A percentile compares a stretch with the other conserved stretches of the same genome.
These are phyloP conservation scores for Microtus montanus DNA, from an alignment of 2,113 vertebrate genomes.

Conservation along the genomic window DNA sequence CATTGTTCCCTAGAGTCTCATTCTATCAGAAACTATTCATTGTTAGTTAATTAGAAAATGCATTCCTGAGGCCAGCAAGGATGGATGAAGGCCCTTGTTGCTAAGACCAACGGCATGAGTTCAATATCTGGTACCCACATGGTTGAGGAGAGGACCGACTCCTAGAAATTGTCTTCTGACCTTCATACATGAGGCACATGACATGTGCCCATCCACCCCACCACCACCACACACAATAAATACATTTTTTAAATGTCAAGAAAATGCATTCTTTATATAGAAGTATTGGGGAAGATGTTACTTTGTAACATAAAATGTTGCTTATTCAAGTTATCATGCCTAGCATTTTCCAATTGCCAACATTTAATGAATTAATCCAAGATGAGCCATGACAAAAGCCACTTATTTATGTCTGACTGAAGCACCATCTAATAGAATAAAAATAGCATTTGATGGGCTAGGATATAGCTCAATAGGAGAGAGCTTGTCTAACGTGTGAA, in stretches of 20 bases:
- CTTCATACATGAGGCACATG: neutral
- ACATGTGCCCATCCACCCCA: neutral
- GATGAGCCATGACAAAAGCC: neutral
- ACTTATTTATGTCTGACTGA: neutral
- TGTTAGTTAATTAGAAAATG: slow-evolving; percentile 25
- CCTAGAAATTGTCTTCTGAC: neutral
- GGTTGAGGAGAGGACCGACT: too few relatives aligned
- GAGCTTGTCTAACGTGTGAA: neutral
- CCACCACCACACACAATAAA: neutral
- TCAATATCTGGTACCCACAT: neutral
- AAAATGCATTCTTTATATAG: slow-evolving; percentile 2
- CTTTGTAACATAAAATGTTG: neutral
- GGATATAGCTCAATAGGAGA: neutral
- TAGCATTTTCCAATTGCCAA: neutral
- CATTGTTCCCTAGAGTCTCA: neutral
- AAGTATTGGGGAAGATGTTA: neutral
- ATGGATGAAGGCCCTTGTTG: neutral
- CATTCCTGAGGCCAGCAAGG: neutral
- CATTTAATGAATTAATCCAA: slow-evolving; percentile 35
- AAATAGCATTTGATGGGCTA: neutral
- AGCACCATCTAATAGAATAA: neutral
- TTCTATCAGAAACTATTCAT: neutral
- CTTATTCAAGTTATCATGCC: neutral
- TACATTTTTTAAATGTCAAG: neutral
- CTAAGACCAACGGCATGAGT: neutral